phyloP scores from a whole-genome alignment of 2,113 vertebrate species.

The Pagrus major region DNA sequence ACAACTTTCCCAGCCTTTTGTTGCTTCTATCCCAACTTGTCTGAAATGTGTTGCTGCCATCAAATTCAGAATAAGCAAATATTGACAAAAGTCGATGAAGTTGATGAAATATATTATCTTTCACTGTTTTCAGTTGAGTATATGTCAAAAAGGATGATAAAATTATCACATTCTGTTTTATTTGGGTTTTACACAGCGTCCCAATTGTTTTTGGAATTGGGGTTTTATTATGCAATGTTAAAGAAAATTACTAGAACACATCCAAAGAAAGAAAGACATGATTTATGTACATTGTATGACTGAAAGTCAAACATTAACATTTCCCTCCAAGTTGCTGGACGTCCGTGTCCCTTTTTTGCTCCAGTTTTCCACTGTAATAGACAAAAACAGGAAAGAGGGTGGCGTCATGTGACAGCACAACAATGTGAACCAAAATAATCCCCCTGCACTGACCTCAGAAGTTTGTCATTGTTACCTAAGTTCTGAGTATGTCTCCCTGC shows the following conservation, averaged over 20 bases:
- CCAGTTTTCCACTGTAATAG: not conserved
- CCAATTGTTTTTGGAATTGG: too few species aligned
- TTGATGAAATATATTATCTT: too few species aligned
- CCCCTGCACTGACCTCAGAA: not conserved
- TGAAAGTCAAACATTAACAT: not conserved
- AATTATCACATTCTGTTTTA: too few species aligned
- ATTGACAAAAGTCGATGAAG: too few species aligned
- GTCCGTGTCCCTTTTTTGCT: not conserved
- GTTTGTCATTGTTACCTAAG: not conserved
- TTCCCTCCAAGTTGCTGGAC: constrained; percentile 4
- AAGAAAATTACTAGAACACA: not conserved
- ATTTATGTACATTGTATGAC: not conserved
- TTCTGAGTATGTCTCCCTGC: not conserved
- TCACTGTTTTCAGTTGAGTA: too few species aligned
- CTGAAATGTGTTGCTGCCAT: too few species aligned
- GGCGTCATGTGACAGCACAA: not conserved
- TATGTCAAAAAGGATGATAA: too few species aligned
- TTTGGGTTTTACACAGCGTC: too few species aligned
- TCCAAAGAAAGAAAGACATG: not conserved
- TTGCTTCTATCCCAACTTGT: too few species aligned
- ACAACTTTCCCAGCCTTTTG: too few species aligned
- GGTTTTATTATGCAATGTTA: not conserved
- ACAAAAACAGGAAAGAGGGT: constrained; percentile 57
- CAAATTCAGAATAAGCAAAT: too few species aligned
- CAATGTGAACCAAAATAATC: constrained; percentile 28